phyloP scores from a whole-genome alignment of 2,888 invertebrate species.

The Eustalomyia histrio region DNA sequence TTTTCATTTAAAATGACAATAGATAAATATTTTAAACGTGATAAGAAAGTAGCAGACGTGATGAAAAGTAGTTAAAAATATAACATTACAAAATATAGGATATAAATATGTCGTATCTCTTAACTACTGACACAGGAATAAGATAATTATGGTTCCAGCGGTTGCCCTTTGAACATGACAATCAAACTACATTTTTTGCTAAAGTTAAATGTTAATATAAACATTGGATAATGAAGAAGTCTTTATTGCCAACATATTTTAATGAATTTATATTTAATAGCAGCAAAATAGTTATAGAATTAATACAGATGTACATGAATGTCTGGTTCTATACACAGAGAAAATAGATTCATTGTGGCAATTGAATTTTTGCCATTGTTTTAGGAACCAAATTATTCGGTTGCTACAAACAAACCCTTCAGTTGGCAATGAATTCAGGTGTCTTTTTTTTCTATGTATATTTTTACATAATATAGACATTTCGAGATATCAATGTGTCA shows the following conservation, averaged over 20 bases:
- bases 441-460: too few species aligned
- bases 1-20: slow-evolving; percentile 29
- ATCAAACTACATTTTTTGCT: not conserved
- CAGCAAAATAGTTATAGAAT: too few species aligned
- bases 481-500: slow-evolving; percentile 35
- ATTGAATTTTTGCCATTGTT: too few species aligned
- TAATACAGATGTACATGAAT: not conserved
- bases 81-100: slow-evolving; percentile 2
- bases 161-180: slow-evolving; percentile 52
- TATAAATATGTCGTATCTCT: not conserved
- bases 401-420: too few species aligned
- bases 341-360: too few species aligned
- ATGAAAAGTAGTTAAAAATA: slow-evolving; percentile 44
- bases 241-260: too few species aligned
- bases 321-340: slow-evolving; percentile 4
- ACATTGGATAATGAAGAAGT: not conserved
- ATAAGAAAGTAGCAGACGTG: slow-evolving; percentile 60
- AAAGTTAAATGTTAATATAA: not conserved
- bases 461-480: slow-evolving; percentile 9
- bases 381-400: too few species aligned
- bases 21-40: slow-evolving; percentile 53
- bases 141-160: slow-evolving; percentile 65
- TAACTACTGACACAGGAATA: slow-evolving; percentile 22
- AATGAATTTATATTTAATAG: too few species aligned
- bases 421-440: too few species aligned